Conservation (phyloP, 2,888 invertebrate genomes). For the Torymus texanus region DNA sequence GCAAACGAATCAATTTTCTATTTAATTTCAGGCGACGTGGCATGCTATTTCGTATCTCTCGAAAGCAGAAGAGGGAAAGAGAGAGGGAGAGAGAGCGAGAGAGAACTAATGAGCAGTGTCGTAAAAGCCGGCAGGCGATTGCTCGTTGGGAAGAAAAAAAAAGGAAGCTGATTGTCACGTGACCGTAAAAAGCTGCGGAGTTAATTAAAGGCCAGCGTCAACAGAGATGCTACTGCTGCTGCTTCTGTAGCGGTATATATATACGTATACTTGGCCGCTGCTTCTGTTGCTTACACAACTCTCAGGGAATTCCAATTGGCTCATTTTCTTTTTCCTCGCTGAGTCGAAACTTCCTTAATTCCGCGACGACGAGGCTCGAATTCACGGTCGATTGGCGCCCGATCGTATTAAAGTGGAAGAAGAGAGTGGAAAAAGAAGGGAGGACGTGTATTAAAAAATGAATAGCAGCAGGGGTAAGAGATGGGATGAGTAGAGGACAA, state of each 20-base stretch:
- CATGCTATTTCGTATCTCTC: too few species aligned
- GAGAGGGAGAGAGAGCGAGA: constrained; percentile 19
- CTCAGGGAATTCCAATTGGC: constrained; percentile 51
- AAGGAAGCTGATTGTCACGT: constrained; percentile 51
- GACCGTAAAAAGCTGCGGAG: constrained; percentile 47
- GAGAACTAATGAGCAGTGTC: constrained; percentile 50
- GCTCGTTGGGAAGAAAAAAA: neutral
- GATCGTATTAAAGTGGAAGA: constrained; percentile 37
- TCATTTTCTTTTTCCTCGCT: constrained; percentile 50
- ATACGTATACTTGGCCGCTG: neutral
- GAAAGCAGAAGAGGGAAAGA: constrained; percentile 16
- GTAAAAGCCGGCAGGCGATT: constrained; percentile 30
- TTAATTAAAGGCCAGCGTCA: constrained; percentile 53
- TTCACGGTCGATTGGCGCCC: constrained; percentile 47
- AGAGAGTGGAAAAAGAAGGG: constrained; percentile 11
- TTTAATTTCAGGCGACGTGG: constrained; percentile 49
- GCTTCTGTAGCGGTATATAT: constrained; percentile 6
- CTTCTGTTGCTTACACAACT: constrained; percentile 38
- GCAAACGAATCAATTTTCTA: constrained; percentile 49
- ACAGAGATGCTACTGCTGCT: constrained; percentile 16
- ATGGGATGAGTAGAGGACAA: neutral
- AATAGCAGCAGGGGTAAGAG: neutral
- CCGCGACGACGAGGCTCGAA: constrained; percentile 32
- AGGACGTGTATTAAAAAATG: neutral
- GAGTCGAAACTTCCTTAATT: constrained; percentile 49